Conservation (phyloP, 2,113 vertebrate genomes). For the Alligator sinensis region DNA sequence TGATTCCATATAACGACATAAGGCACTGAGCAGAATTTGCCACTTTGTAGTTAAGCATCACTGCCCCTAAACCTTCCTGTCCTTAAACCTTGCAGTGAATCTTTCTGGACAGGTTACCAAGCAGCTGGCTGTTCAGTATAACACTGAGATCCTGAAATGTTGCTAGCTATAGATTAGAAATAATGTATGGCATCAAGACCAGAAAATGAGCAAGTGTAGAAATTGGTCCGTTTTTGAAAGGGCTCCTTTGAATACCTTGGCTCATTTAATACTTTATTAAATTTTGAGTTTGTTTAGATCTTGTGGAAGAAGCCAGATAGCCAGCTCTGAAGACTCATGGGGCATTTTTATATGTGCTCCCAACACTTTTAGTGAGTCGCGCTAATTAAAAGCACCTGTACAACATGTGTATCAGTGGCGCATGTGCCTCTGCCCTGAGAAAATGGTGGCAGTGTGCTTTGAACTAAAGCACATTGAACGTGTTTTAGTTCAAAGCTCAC, state of each 20-base stretch:
- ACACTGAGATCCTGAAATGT: not conserved
- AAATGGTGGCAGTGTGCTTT: no score
- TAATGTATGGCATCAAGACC: not conserved
- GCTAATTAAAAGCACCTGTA: no score
- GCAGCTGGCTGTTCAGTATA: not conserved
- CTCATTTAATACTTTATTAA: not conserved
- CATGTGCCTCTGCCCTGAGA: no score
- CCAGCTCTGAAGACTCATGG: not conserved
- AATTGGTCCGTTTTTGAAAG: not conserved
- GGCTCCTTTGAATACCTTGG: not conserved
- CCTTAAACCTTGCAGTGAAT: not conserved
- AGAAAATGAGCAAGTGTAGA: not conserved
- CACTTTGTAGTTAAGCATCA: not conserved
- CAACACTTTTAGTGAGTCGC: no score
- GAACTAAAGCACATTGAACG: no score
- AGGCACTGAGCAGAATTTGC: not conserved
- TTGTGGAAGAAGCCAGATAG: not conserved
- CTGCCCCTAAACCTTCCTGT: rapidly evolving
- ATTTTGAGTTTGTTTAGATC: not conserved
- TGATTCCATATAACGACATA: not conserved
- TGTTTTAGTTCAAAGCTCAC: no score
- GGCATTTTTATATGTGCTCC: no score
- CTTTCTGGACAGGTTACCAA: not conserved
- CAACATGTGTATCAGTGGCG: no score
- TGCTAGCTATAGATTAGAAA: not conserved